Base-by-base conservation (phyloP, 37 sponge, comb jelly and placozoan genomes). In the Beroe forskalii region DNA sequence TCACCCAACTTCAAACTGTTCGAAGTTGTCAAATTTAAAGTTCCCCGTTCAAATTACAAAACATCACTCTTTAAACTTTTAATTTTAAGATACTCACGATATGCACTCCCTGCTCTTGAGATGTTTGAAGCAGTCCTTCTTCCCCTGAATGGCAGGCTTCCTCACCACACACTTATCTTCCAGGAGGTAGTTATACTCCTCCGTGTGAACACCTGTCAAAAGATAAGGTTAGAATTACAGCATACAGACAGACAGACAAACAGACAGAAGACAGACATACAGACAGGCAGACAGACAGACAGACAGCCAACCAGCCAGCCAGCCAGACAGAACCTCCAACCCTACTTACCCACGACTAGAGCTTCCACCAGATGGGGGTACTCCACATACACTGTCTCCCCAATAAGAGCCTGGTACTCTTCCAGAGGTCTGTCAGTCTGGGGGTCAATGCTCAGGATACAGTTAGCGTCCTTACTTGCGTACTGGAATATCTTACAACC, bases 351-450 rank as follows among this genome's bases (percentile, higher is more conserved):
- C 19, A 90, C 90, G 0, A 98, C 93, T 27, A 93, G 90, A 48
- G 96, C 95, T 90, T 95, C 94, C 40, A 93, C 91, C 19, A 96
- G 93, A 63, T 94, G 94, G 0, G 96, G 96, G 94, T 95, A 98
- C 2, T 92, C 93, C 32, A 98, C 96, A 41, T 91, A 92, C 36
- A 91, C 89, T 3, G 55, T 43, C 90, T 92, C 89, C 6, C 94
- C 96, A 67, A 98, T 62, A 39, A 95, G 67, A 12, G 92, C 91
- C 48, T 92, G 90, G 86, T 80, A 80, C 55, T 42, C 40, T 30
- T 80, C 86, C 3, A 80, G 86, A 6, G 86, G 86, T 23, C 40
- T 41, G 25, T 44, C 55, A n/a, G 44, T n/a, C 40, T 80, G 86
- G 43, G 86, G 55, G 86, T 80, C 86, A 0, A 94, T 61, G 14